phyloP scores from a whole-genome alignment of 1,140 invertebrate genomes.

The Ceratosolen fusciceps region DNA sequence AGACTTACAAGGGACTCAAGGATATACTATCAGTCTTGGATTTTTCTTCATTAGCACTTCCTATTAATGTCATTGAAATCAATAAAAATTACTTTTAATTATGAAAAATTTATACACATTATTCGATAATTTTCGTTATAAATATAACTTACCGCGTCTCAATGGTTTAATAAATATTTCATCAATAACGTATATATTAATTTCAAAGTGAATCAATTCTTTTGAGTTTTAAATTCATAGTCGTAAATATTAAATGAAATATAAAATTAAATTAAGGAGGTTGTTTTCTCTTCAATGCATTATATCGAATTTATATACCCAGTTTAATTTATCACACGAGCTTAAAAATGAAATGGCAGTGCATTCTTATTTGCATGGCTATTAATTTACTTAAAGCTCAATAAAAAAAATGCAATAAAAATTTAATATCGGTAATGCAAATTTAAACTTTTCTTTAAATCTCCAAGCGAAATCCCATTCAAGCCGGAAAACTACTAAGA shows the following conservation, averaged over 20 bases:
- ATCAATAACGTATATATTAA: background rate
- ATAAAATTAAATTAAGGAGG: constrained; percentile 14
- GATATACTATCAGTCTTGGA: background rate
- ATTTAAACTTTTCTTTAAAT: background rate
- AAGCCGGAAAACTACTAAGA: background rate
- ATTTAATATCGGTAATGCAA: background rate
- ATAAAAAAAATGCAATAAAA: background rate
- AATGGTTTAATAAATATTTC: constrained; percentile 12
- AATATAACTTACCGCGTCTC: background rate
- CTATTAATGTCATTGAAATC: background rate
- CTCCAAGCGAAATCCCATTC: background rate
- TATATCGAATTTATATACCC: constrained; percentile 5
- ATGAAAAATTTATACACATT: constrained; percentile 7
- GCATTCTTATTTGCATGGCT: background rate
- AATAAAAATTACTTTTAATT: constrained; percentile 2
- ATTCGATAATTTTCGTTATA: background rate
- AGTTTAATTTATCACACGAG: constrained; percentile 7
- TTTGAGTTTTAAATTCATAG: constrained; percentile 20
- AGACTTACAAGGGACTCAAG: no score
- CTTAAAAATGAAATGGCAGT: background rate
- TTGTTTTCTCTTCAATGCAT: constrained; percentile 8
- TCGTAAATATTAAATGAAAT: constrained; percentile 14
- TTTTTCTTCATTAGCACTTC: background rate
- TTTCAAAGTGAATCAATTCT: constrained; percentile 19
- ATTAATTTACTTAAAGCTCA: constrained; percentile 5